A percentile compares a stretch with the other conserved stretches of the same genome.
These are phyloP conservation scores for Bos javanicus DNA, from an alignment of 2,113 vertebrate genomes.

Conservation along the genomic window DNA sequence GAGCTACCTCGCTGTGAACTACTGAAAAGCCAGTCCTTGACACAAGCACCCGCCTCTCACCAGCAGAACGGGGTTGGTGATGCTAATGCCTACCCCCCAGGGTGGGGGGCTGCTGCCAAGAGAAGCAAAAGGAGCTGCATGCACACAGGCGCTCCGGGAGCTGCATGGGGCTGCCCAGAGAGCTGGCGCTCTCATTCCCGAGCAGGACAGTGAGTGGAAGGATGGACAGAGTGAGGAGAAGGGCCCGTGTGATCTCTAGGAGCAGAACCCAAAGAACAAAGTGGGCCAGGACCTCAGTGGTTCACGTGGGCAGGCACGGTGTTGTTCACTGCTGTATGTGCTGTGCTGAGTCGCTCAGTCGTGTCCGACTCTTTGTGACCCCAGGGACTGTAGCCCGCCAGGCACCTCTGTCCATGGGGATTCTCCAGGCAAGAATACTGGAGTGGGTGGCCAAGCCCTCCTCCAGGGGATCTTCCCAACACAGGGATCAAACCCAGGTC, in stretches of 20 bases:
- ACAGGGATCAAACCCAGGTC: background rate
- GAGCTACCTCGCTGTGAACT: slow-evolving; percentile 27
- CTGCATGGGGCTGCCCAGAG: background rate
- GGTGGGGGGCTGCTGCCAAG: background rate
- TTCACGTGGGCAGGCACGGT: accelerated
- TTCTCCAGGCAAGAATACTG: background rate
- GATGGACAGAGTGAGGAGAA: background rate
- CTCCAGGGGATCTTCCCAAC: background rate
- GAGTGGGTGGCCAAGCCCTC: background rate
- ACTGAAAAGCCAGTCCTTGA: slow-evolving; percentile 51
- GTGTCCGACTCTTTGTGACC: background rate
- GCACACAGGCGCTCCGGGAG: background rate
- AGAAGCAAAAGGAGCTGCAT: background rate
- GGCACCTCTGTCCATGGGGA: background rate
- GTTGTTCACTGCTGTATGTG: background rate
- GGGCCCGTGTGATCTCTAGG: background rate
- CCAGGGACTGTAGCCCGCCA: background rate
- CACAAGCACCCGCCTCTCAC: slow-evolving; percentile 39
- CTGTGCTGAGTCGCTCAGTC: background rate
- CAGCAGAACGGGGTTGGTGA: background rate
- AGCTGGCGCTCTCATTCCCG: background rate
- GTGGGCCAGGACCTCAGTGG: background rate
- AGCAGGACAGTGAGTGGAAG: background rate
- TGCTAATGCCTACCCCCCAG: background rate
- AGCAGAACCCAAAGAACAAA: background rate